These are phyloP conservation scores for Aphaenogaster rudis DNA, from an alignment of 1,140 invertebrate species.

Conservation along the genomic window DNA sequence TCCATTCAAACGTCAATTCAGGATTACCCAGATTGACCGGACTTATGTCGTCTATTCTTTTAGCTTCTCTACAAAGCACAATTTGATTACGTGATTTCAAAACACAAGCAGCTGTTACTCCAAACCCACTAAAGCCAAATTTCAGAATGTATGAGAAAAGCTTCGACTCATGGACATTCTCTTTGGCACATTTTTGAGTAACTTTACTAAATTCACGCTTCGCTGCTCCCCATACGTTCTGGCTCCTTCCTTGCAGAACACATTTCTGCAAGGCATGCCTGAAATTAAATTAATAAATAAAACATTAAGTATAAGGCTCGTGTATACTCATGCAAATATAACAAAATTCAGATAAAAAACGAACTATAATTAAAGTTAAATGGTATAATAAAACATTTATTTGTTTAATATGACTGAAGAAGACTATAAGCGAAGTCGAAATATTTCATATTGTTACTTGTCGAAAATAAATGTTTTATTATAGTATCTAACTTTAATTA, in stretches of 20 bases:
- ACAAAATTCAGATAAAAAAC: too few species aligned
- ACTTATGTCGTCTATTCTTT: conserved; percentile 31
- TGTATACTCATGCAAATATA: too few species aligned
- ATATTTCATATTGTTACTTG: too few species aligned
- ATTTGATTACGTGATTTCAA: conserved; percentile 44
- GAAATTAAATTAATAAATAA: conserved; percentile 46
- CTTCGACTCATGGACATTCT: conserved; percentile 16
- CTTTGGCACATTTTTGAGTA: conserved; percentile 16
- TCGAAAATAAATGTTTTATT: too few species aligned
- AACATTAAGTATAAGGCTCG: too few species aligned
- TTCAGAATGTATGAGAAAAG: conserved; percentile 49
- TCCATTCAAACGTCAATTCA: conserved; percentile 87
- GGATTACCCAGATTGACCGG: neutral
- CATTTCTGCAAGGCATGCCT: conserved; percentile 64
- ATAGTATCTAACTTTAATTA: too few species aligned
- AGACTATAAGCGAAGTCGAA: too few species aligned
- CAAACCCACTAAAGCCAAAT: conserved; percentile 66
- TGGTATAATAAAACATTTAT: too few species aligned
- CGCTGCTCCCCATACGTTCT: conserved; percentile 21
- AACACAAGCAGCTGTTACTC: conserved; percentile 48
- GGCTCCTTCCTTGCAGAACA: conserved; percentile 47
- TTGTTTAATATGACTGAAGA: too few species aligned
- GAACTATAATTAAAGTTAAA: too few species aligned
- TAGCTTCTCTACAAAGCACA: conserved; percentile 54
- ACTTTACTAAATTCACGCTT: conserved; percentile 68